Base-by-base conservation (phyloP, 2,797 vertebrate genomes). In the Falco peregrinus region DNA sequence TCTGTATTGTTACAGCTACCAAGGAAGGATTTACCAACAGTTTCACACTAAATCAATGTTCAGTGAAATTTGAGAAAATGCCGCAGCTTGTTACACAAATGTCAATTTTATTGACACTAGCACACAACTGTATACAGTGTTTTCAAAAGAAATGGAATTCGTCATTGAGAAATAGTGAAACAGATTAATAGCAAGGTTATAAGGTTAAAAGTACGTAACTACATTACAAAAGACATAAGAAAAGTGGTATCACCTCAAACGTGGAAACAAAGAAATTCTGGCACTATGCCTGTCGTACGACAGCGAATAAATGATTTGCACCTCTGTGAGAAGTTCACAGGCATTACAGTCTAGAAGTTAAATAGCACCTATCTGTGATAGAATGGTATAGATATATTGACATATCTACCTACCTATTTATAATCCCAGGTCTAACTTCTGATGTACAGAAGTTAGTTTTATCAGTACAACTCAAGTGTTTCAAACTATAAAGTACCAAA, bases 71-170 rank as follows among this genome's bases (percentile, higher is more conserved):
- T 96, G 82, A 98, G 98, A 98, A 98, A 98, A 98, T 97, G 97
- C 95, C 98, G 98, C 97, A 98, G 98, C 91, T 98, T 95, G 94
- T 98, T 98, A 98, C 97, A 98, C 98, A 98, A 98, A 99, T 98
- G 98, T 98, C 98, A 98, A 98, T 98, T 99, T 99, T 99, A 99
- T 99, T 99, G 98, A 99, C 98, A 98, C 98, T 98, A 98, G 97
- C 97, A 98, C 97, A 98, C 97, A 99, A 98, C 97, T 91, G 96
- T 95, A 98, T 98, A 98, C 98, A 99, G 92, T 93, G 93, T 98
- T 97, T 97, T 97, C 89, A 97, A 97, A 98, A 97, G 92, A 97
- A 97, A 94, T 84, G 68, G 95, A 98, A 97, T 95, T 89, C 71
- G 97, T 97, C 90, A 97, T 97, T 94, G 95, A 97, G 98, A 98